Evolutionary conservation across 1,140 invertebrate species (phyloP).

Genomic region (Rhyzopertha dominica): DNA sequence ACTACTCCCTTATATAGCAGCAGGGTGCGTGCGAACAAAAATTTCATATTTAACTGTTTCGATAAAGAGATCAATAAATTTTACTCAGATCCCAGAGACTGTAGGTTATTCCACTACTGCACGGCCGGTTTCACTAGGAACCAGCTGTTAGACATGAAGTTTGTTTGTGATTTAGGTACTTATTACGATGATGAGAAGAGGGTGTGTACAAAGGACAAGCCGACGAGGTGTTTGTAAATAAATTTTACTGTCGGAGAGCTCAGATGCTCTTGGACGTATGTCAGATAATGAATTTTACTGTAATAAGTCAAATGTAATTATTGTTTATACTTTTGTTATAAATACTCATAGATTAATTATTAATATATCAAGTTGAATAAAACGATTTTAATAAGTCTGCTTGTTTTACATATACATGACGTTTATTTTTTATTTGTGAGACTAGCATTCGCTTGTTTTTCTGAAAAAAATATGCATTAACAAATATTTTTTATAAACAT

Average conservation of each 20-base stretch:
- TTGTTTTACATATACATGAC: too few relatives aligned
- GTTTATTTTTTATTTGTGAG: too few relatives aligned
- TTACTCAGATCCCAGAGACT: slow-evolving; percentile 54
- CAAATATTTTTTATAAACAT: too few relatives aligned
- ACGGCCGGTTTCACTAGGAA: slow-evolving; percentile 52
- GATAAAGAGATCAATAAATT: slow-evolving; percentile 53
- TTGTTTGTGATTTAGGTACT: slow-evolving; percentile 55
- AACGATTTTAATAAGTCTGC: slow-evolving; percentile 22
- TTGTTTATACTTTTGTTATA: slow-evolving; percentile 29
- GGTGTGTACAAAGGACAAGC: slow-evolving; percentile 47
- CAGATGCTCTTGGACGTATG: not conserved
- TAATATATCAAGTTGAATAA: slow-evolving; percentile 36
- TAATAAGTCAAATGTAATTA: too few relatives aligned
- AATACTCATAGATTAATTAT: slow-evolving; percentile 39
- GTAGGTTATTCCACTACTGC: slow-evolving; percentile 57
- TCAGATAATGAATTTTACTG: not conserved
- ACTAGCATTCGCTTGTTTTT: too few relatives aligned
- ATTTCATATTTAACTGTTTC: slow-evolving; percentile 51
- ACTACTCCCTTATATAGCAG: slow-evolving; percentile 33
- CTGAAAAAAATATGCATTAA: too few relatives aligned
- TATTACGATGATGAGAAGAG: slow-evolving; percentile 52
- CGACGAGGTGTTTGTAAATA: slow-evolving; percentile 37
- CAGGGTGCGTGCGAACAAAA: slow-evolving; percentile 9
- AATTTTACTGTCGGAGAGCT: too few relatives aligned
- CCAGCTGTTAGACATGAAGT: slow-evolving; percentile 56